Base-by-base conservation (phyloP, 2,113 vertebrate genomes). In the Etheostoma cragini region DNA sequence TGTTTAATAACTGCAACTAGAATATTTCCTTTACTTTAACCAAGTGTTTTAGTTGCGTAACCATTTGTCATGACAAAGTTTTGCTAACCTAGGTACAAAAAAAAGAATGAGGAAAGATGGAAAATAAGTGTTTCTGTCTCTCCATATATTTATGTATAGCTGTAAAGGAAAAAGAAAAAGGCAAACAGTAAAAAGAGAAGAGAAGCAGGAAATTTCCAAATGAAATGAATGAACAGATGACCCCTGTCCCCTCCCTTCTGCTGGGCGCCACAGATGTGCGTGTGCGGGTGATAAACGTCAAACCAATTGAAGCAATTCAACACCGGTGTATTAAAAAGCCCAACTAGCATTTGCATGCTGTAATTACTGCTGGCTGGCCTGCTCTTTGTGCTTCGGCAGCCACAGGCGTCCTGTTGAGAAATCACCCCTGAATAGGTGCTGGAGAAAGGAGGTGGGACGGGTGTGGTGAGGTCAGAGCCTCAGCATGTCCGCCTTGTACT, bases 301-400 rank as follows among this genome's bases (percentile, higher is more conserved):
- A 85, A 85, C 88, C 91, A 87, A 89, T 82, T 90, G 86, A 88
- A 83, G 87, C 73, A 78, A 76, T 89, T 71, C 81, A 19, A 90
- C 86, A 78, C 66, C 72, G 49, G 77, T 71, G 17, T 65, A 76
- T 88, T 78, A 88, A 91, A 89, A 72, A 69, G 76, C 73, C 81
- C 83, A 80, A 91, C 88, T 85, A 87, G 79, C 89, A 93, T 92
- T 90, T 92, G 89, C 89, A 91, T 92, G 91, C 81, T 82, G 89
- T 92, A 90, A 93, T 91, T 92, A 89, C 90, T 14, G 61, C 81
- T 60, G 88, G 89, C 88, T 80, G 85, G 78, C 72, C 85, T 24
- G 72, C 74, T 87, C 85, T 90, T 93, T 93, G 87, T 93, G 91
- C 4, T 30, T 85, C 61, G 26, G 21, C 5, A 58, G 83, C 83